Evolutionary conservation across 2,113 vertebrate species (phyloP).

Genomic region (Oreochromis tanganicae): DNA sequence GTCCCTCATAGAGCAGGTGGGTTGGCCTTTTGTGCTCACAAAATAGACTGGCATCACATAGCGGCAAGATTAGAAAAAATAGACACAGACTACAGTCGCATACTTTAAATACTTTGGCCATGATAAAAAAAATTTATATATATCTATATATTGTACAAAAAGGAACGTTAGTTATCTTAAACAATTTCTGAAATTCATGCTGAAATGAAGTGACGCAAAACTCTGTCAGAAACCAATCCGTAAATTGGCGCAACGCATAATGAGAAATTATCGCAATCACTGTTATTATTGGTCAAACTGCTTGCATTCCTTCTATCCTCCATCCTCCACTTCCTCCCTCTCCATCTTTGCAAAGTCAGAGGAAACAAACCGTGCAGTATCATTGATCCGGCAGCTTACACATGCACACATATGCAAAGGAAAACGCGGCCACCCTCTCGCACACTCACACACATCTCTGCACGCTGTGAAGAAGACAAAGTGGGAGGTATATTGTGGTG

Average conservation of each 20-base stretch:
- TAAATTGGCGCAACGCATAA: background rate
- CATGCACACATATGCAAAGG: background rate
- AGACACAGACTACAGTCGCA: background rate
- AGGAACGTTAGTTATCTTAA: background rate
- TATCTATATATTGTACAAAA: background rate
- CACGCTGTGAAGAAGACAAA: conserved; percentile 49
- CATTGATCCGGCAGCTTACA: conserved; percentile 25
- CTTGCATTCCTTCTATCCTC: background rate
- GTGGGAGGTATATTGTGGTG: conserved; percentile 48
- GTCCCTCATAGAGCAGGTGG: background rate
- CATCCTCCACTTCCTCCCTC: background rate
- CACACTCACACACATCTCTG: background rate
- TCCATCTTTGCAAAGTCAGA: background rate
- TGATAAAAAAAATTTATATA: background rate
- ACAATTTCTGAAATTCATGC: background rate
- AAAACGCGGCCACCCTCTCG: background rate
- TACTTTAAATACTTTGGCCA: background rate
- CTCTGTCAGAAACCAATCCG: background rate
- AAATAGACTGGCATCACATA: background rate
- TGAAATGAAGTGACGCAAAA: background rate
- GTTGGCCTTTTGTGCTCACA: background rate
- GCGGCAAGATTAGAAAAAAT: background rate
- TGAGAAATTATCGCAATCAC: background rate
- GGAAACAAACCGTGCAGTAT: conserved; percentile 4
- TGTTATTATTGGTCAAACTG: background rate